Base-by-base conservation (phyloP, 2,797 vertebrate species). In the Telmatherina bonti region DNA sequence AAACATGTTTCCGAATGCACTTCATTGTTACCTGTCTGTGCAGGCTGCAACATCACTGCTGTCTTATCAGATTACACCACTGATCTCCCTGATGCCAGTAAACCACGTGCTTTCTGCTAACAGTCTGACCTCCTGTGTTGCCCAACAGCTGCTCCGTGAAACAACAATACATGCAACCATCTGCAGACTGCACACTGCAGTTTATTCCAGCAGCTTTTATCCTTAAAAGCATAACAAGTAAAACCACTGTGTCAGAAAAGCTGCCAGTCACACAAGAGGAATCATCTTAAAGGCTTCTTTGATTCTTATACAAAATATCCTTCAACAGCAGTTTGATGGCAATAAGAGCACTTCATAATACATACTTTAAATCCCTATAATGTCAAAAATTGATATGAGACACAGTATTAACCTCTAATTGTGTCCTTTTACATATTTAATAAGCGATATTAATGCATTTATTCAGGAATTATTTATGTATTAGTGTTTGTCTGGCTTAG, bases 71-170 rank as follows among this genome's bases (percentile, higher is more conserved):
- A 72, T 83, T 78, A 76, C 74, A 77, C 8, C 30, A 24, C 60
- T 60, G 75, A 57, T 36, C 67, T 70, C 16, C 41, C 65, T 8
- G 69, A 15, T 79, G 54, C 64, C 73, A 61, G 78, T 70, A 84
- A 87, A 83, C 73, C 90, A 89, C 72, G 78, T 91, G 90, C 56
- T 78, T 90, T 88, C 74, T 66, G 11, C 66, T 70, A 81, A 85
- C 54, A 80, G 70, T 30, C 58, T 1, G 26, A 66, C 27, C 74
- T 33, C 38, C 18, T 4, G 7, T 24, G 24, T 61, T 49, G 55
- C n/a, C 47, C 55, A 11, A 35, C 12, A 31, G 41, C 71, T 54
- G 29, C 45, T 0, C 29, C 11, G 38, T 43, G 61, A 9, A 36
- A 55, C 47, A 70, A 53, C 68, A 70, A 75, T 31, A 45, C 0